Evolutionary conservation across 2,888 invertebrate genomes (phyloP), one percentile per base, ranked within the genome.

Genomic region (Hyles lineata): DNA sequence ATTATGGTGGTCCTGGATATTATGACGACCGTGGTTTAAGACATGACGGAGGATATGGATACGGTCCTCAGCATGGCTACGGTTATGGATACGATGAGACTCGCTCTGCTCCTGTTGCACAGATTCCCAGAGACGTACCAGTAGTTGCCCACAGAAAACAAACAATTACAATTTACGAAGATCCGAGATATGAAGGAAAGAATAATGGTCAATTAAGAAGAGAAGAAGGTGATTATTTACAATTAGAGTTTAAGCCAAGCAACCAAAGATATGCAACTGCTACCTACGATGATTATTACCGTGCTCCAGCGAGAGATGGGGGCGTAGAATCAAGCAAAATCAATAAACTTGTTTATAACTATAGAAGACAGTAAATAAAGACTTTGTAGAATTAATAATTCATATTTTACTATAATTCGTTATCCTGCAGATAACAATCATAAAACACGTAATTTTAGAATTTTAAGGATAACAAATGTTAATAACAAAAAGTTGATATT

Each of bases 91-190:
- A 91, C 59, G 93, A 87, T 35, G 94, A 94, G 80, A 91, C 93
- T 35, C 83, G 92, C 74, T 80, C 90, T 6, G 81, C 80, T 60
- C 91, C 92, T 0, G 89, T 92, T 1, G 90, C 90, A 4, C 85
- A 92, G 80, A 79, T 90, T 58, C 92, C 92, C 17, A 85, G 84
- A 72, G 87, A 91, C 71, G 86, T 88, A 3, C 93, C 94, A 8
- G 89, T 93, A 1, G 91, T 94, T 21, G 92, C 94, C 2, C 92
- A 90, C 71, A 88, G 94, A 60, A 92, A 93, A 76, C 94, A 95
- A 80, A 95, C 95, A 19, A 95, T 95, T 74, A 95, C 95, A 5
- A 95, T 95, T 73, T 95, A 95, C 74, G 95, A 95, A 82, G 95
- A 95, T 79, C 95, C 95, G 9, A 87, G 95, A 76, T 93, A 95